Base-by-base conservation (phyloP, 2,888 invertebrate genomes). In the Apodemia duryi region DNA sequence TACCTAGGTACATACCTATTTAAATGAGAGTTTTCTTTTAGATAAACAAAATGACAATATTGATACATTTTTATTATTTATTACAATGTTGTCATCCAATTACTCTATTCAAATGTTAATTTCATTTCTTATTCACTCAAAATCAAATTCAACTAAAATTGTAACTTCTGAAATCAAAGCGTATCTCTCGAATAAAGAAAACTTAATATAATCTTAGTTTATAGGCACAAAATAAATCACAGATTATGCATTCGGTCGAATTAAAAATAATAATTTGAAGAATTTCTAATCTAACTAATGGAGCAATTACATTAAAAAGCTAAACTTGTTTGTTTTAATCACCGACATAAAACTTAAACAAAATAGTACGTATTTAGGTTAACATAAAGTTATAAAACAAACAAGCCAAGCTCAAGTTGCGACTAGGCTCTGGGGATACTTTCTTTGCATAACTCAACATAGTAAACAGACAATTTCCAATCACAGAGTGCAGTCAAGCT, bases 211-310 rank as follows among this genome's bases (percentile, higher is more conserved):
- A 54, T 54, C 54, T 54, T 54, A 61, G 64, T 49, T 43, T 10
- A 46, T 60, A 64, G 61, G 49, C 61, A 21, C 46, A 67, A 79
- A 77, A 80, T 51, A 66, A 66, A 66, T 64, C 63, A 64, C 64
- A 62, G 60, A 54, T 64, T 77, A 72, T 77, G 78, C 79, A 77
- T 78, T 82, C 85, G 84, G 84, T 88, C 88, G 87, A 89, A 86
- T 83, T 77, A 80, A 86, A 84, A 84, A 83, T 76, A 75, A 71
- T 77, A 87, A 88, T 89, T 88, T 84, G 81, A 87, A 87, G 84
- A 89, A 88, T 87, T 85, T 80, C 90, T 90, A 90, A 85, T 84
- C 89, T 91, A 91, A 86, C 90, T 90, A 91, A 90, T 90, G 88
- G 89, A 90, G 89, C 90, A 86, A 85, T 85, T 80, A 83, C 80